Evolutionary conservation across 2,797 vertebrate species (phyloP).

Genomic region (Capromys pilorides): DNA sequence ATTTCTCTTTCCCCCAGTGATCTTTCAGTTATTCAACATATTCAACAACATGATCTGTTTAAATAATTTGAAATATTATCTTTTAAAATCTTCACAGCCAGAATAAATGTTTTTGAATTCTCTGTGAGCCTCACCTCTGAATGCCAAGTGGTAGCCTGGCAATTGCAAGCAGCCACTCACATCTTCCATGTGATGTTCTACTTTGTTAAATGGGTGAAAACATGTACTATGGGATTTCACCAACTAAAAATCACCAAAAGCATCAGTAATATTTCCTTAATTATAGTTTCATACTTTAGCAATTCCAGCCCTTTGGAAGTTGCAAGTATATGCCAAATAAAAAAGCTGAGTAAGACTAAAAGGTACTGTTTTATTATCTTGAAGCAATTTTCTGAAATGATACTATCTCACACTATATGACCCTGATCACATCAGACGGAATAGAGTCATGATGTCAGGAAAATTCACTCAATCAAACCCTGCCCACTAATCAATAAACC

Average conservation of each 20-base stretch:
- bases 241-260: constrained; percentile 19
- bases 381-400: not conserved
- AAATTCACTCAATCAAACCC: not conserved
- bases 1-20: not conserved
- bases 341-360: not conserved
- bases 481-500: not conserved
- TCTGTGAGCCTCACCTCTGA: not conserved
- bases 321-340: constrained; percentile 24
- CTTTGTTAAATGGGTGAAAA: not conserved
- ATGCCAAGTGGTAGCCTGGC: not conserved
- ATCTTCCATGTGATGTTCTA: not conserved
- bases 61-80: not conserved
- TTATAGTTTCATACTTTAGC: not conserved
- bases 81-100: not conserved
- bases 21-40: not conserved
- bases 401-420: not conserved
- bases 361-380: not conserved
- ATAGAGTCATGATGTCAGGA: not conserved
- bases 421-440: not conserved
- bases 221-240: not conserved
- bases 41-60: not conserved
- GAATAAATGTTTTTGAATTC: constrained; percentile 22
- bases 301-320: not conserved
- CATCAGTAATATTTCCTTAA: not conserved
- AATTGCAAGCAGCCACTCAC: not conserved